phyloP scores from a whole-genome alignment of 2,113 vertebrate genomes.

The Forbesichthys papilliferus region DNA sequence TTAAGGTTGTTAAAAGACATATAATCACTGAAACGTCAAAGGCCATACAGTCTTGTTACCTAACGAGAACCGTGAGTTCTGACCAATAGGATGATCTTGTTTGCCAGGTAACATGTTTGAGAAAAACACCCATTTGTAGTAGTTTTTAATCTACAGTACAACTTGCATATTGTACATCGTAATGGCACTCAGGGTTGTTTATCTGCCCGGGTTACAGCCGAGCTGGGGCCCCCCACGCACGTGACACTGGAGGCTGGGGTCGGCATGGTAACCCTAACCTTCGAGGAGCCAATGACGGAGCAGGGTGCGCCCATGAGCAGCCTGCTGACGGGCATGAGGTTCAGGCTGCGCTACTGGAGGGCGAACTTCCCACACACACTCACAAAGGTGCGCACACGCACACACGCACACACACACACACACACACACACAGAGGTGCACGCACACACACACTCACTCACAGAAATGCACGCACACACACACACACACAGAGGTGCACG shows the following conservation, averaged over 20 bases:
- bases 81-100: too few species aligned
- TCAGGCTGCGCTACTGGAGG: slow-evolving; percentile 34
- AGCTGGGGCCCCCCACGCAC: slow-evolving; percentile 11
- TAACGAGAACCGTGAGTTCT: too few species aligned
- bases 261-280: slow-evolving; percentile 16
- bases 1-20: too few species aligned
- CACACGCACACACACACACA: background rate
- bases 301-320: slow-evolving; percentile 13
- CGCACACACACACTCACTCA: too few species aligned
- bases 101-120: too few species aligned
- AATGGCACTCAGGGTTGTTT: background rate
- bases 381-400: background rate
- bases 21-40: too few species aligned
- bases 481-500: too few species aligned
- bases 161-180: background rate
- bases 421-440: too few species aligned
- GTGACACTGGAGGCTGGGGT: slow-evolving; percentile 9
- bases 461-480: too few species aligned
- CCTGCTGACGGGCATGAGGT: background rate
- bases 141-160: too few species aligned
- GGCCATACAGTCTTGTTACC: too few species aligned
- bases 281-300: slow-evolving; percentile 18
- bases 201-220: slow-evolving; percentile 13
- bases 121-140: too few species aligned
- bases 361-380: background rate